These are phyloP conservation scores for Drosophila melanica DNA, from an alignment of 1,140 invertebrate genomes.

Conservation along the genomic window DNA sequence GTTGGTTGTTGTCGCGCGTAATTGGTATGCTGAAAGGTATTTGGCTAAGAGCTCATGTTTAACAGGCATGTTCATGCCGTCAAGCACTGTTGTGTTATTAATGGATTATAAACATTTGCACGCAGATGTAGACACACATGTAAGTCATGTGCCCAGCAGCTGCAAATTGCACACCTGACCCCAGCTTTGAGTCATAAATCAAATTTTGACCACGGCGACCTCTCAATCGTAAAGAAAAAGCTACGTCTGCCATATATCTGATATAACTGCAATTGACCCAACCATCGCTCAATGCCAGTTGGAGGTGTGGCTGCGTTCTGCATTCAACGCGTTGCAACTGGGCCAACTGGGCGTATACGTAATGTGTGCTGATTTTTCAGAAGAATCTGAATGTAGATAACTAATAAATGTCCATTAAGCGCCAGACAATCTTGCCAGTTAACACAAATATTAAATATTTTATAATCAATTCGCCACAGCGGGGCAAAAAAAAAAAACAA, in stretches of 20 bases:
- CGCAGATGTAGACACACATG: background rate
- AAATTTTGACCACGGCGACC: slow-evolving; percentile 46
- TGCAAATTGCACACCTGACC: slow-evolving; percentile 57
- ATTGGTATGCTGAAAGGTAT: slow-evolving; percentile 70
- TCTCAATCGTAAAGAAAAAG: slow-evolving; percentile 37
- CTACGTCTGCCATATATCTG: background rate
- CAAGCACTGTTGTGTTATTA: slow-evolving; percentile 51
- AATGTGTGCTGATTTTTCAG: background rate
- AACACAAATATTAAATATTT: slow-evolving; percentile 1
- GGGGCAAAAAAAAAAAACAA: background rate
- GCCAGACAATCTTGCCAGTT: background rate
- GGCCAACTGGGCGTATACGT: slow-evolving; percentile 11
- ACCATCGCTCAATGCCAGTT: slow-evolving; percentile 56
- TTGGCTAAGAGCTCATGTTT: slow-evolving; percentile 46
- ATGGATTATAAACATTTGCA: slow-evolving; percentile 52
- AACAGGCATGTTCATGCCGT: slow-evolving; percentile 23
- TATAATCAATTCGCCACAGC: background rate
- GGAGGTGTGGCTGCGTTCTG: background rate
- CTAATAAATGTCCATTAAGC: background rate
- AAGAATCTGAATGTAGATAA: background rate
- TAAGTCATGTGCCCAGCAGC: slow-evolving; percentile 23
- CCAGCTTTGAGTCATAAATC: slow-evolving; percentile 51
- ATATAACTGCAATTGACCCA: slow-evolving; percentile 27
- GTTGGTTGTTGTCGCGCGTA: slow-evolving; percentile 44
- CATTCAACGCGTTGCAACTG: background rate